Base-by-base conservation (phyloP, 2,888 invertebrate genomes). In the Sericinus montela region DNA sequence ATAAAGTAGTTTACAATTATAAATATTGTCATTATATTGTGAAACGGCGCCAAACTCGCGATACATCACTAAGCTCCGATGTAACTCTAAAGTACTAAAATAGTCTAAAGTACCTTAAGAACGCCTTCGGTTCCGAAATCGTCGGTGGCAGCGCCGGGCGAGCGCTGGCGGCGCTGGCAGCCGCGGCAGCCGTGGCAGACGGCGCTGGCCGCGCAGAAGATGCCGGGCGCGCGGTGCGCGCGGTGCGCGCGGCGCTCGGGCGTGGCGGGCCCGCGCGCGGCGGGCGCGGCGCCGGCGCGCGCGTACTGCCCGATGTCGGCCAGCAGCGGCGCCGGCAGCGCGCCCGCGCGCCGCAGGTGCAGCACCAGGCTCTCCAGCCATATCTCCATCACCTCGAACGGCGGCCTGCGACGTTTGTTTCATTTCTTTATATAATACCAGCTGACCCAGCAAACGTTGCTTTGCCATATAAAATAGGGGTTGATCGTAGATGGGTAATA, bases 321-420 rank as follows among this genome's bases (percentile, higher is more conserved):
- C 11, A 95, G 90, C 32, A 96, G 82, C 59, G 94, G 92, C 5
- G 90, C 79, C 0, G 94, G 93, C 44, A 92, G 69, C 0, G 92
- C 84, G 51, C 90, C 91, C 1, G 92, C 91, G 10, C 91, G 90
- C 0, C 93, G 91, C 49, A 94, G 79, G 65, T 94, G 93, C 90
- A 93, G 92, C 16, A 93, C 92, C 40, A 97, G 79, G 25, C 93
- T 93, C 72, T 95, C 94, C 45, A 97, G 82, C 97, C 97, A 97
- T n/a, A 94, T 92, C 80, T 95, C 94, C 74, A 97, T 92, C 29
- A 95, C 93, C 70, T 97, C 97, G 81, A 97, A 97, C 0, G 96
- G 94, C 0, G 97, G 97, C 66, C 97, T 95, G 67, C 92, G 92
- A 52, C 3, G 19, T 19, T 19, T 3, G 5, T 19, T 19, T 11